Conservation (phyloP, 2,888 invertebrate species). For the Exocentrus adspersus region DNA sequence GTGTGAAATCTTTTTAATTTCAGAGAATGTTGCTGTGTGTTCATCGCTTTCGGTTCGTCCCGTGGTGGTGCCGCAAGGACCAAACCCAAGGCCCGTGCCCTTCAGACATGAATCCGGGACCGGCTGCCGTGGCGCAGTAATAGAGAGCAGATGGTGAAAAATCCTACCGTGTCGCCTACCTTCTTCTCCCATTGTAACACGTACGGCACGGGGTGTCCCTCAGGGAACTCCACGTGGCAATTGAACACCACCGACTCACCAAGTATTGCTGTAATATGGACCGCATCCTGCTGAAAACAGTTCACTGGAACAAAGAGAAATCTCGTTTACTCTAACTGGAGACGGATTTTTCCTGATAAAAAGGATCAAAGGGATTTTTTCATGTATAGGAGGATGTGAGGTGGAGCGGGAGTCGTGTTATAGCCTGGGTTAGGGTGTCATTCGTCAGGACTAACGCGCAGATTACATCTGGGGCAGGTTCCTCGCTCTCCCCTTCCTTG, state of each 20-base stretch:
- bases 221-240: constrained; percentile 97
- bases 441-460: constrained; percentile 31
- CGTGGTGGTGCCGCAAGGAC: constrained; percentile 38
- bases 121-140: constrained; percentile 27
- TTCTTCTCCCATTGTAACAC: constrained; percentile 99
- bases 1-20: too few species aligned
- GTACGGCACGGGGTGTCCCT: constrained; percentile 95
- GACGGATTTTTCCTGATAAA: constrained; percentile 18
- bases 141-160: constrained; percentile 70
- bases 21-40: too few species aligned
- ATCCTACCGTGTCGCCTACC: constrained; percentile 96
- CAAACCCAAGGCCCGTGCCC: constrained; percentile 44
- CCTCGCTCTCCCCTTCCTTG: constrained; percentile 8
- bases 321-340: too few species aligned
- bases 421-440: constrained; percentile 26
- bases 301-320: constrained; percentile 69
- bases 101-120: constrained; percentile 13
- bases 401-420: constrained; percentile 17
- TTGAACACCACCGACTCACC: constrained; percentile 98
- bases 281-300: constrained; percentile 89
- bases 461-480: constrained; percentile 35
- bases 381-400: constrained; percentile 9
- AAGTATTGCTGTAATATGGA: constrained; percentile 96
- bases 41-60: background rate
- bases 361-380: background rate